Evolutionary conservation across 2,797 vertebrate genomes (phyloP), one percentile per base, ranked within the genome.

Genomic region (Pteronotus mesoamericanus): DNA sequence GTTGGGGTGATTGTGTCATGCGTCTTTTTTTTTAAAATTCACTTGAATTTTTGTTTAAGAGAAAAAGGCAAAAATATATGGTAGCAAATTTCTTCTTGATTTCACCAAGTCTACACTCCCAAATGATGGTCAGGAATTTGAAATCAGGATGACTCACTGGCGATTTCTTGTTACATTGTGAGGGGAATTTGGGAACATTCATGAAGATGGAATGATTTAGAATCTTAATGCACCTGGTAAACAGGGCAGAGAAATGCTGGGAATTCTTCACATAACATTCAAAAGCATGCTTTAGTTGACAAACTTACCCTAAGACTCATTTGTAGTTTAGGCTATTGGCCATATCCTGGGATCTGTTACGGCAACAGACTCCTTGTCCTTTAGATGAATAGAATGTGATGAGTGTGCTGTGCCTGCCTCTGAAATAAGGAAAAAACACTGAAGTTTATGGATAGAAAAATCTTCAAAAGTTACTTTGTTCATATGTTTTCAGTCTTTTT

Each of bases 21-120:
- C 88, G 74, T 95, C 64, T 91, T 80, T 89, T 86, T 39, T 66
- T 95, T 95, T 89, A 19, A 92, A 79, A 66, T 68, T 69, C 29
- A 69, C 12, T 80, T 89, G 74, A 51, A 59, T 74, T 86, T 94
- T 51, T 86, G 22, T 57, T 72, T 14, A 22, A 26, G n/a, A 32
- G 39, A 24, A 39, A 69, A 39, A 21, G 51, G 26, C 53, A 75
- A 82, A 85, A 55, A 79, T 16, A 3, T 34, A 22, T 44, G 55
- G 9, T 74, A 51, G 29, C 3, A 3, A 61, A 92, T 91, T 91
- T 91, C 46, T 80, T 51, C 37, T 74, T n/a, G 7, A 16, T 51
- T 72, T 88, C 15, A 10, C 16, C 0, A 12, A 61, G n/a, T 42
- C 46, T 61, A 5, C 88, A 10, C 4, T 72, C 22, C 34, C n/a